phyloP scores from a whole-genome alignment of 2,797 vertebrate genomes.

The Otolemur crassicaudatus region DNA sequence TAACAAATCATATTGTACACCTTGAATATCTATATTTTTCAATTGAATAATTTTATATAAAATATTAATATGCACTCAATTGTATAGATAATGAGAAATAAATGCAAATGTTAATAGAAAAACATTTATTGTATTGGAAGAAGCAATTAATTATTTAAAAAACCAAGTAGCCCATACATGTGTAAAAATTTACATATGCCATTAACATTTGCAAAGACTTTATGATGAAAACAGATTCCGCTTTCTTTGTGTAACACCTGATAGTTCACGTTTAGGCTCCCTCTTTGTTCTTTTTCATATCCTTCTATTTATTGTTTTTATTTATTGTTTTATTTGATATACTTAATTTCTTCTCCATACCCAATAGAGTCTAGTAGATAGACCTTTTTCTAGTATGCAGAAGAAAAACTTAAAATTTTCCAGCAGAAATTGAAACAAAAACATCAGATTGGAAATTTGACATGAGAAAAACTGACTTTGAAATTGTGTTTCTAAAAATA shows the following conservation, averaged over 20 bases:
- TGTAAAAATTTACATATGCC: neutral
- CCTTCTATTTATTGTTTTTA: neutral
- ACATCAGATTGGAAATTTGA: neutral
- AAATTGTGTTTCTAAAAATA: neutral
- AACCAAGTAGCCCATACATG: neutral
- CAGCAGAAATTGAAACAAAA: neutral
- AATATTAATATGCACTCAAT: too few species aligned
- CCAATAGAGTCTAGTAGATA: too few species aligned
- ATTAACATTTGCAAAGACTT: neutral
- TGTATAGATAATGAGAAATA: too few species aligned
- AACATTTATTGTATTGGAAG: neutral
- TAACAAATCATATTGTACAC: too few species aligned
- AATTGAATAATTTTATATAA: too few species aligned
- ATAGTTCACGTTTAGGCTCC: neutral
- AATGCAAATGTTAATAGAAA: too few species aligned
- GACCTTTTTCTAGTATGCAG: neutral
- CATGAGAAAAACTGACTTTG: neutral
- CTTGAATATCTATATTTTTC: too few species aligned
- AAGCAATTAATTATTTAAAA: neutral
- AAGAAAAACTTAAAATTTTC: neutral
- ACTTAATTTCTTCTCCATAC: neutral
- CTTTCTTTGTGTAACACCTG: neutral
- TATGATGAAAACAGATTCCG: neutral
- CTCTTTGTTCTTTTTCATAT: neutral
- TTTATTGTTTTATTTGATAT: neutral